Base-by-base conservation (phyloP, 2,888 invertebrate species). In the Tenthredo amoena region DNA sequence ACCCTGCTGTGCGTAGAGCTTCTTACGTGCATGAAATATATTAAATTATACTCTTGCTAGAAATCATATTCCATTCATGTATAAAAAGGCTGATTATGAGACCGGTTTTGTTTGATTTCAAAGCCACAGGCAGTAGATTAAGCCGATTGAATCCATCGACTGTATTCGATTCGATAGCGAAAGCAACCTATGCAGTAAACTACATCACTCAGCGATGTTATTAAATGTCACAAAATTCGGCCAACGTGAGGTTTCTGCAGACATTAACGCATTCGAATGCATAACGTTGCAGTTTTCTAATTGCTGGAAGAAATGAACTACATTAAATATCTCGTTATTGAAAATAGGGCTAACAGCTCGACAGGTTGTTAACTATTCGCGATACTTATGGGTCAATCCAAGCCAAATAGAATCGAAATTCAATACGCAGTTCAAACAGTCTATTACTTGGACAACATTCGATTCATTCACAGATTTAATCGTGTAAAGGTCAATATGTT, bases 1-100 rank as follows among this genome's bases (percentile, higher is more conserved):
- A 85, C 85, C 86, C 87, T 85, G 50, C 9, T 3, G 31, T 15
- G 18, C 18, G 31, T 12, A 31, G 15, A 50, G 26, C 77, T 43
- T 47, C 26, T 43, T 15, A 34, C 15, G 65, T 65, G 65, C 15
- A 65, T 65, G 4, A 21, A 58, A 65, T 65, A 31, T 65, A 34
- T 18, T 1, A 50, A 31, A 12, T 65, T 34, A 68, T 68, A 68
- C 68, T 34, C 3, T 18, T 10, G 34, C 68, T 18, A 18, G 26
- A 10, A 12, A 31, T 10, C 15, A 18, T 31, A 68, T 68, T 18
- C 31, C 31, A 68, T 34, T 18, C 9, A 31, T 26, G 10, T 62
- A 34, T 4, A 4, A 26, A 34, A 15, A 68, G 12, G 34, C 18
- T 15, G 72, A 50, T 50, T 43, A 43, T 43, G 43, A 37, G 40